These are phyloP conservation scores for Chaitophorus viminalis DNA, from an alignment of 2,888 invertebrate genomes.

Conservation along the genomic window DNA sequence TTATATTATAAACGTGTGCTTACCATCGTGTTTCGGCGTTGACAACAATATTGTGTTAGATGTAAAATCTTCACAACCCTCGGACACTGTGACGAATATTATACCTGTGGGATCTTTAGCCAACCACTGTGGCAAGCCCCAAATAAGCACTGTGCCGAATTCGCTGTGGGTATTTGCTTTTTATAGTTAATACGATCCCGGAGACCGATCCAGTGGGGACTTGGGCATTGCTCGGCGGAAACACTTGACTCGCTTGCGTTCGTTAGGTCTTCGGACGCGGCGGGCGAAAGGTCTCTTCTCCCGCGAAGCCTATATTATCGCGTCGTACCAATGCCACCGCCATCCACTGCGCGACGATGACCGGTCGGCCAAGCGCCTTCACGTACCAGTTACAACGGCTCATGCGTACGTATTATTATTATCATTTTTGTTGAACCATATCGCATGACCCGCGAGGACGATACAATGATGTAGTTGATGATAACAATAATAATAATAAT, in stretches of 20 bases:
- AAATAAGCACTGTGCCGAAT: slow-evolving; percentile 33
- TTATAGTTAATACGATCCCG: slow-evolving; percentile 46
- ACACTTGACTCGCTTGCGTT: neutral
- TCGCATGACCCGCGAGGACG: neutral
- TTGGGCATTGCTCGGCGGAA: neutral
- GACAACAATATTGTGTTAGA: neutral
- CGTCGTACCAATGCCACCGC: slow-evolving; percentile 7
- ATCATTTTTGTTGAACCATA: slow-evolving; percentile 10
- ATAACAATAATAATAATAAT: too few relatives aligned
- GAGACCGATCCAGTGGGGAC: slow-evolving; percentile 41
- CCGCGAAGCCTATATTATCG: neutral
- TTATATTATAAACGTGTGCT: neutral
- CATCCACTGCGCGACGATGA: neutral
- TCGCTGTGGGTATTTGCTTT: slow-evolving; percentile 23
- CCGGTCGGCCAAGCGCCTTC: neutral
- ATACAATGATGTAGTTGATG: neutral
- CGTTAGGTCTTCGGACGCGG: neutral
- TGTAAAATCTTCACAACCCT: neutral
- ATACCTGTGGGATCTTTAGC: too few relatives aligned
- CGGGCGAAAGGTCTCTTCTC: slow-evolving; percentile 39
- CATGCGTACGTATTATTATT: neutral
- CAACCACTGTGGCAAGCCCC: neutral
- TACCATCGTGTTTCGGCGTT: neutral
- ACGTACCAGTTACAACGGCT: neutral
- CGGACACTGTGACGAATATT: neutral